Base-by-base conservation (phyloP, 2,888 invertebrate species). In the Ligdia adustata region DNA sequence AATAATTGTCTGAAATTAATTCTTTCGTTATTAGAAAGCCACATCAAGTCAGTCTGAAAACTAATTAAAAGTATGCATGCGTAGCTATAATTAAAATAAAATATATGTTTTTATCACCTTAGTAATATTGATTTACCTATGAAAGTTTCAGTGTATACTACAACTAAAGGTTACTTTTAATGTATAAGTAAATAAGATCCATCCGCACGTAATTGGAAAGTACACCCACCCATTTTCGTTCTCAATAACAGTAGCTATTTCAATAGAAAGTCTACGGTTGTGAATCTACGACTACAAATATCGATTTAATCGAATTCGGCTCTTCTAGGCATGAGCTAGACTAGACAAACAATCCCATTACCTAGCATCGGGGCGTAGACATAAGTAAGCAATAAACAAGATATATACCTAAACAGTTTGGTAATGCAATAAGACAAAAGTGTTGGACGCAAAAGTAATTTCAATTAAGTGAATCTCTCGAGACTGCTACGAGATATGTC, bases 381-480 rank as follows among this genome's bases (percentile, higher is more conserved):
- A 24, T 43, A 22, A 42, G 50, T 33, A 40, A 56, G 41, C 51
- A 50, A 60, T 45, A 55, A 56, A 50, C 50, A 56, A 48, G 40
- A 18, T 40, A 27, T 14, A 18, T 22, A 32, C 16, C 16, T 31
- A 27, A 39, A 49, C 46, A 15, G 52, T 47, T 54, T 47, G 35
- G 39, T 52, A 55, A 55, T 58, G 50, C 50, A 57, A 55, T 55
- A 50, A 52, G 44, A 52, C 43, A 59, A 54, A 48, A 51, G 48
- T 37, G 50, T 47, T 42, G 40, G 31, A 44, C 49, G 50, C 50
- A 54, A 54, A 56, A 55, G 34, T 28, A 46, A 60, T 54, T 60
- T 58, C 54, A 57, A 62, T 59, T 54, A 57, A 60, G 46, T 33
- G 55, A 63, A 61, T 57, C 56, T 57, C 56, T 50, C 13, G 9